Percentiles rank a stretch among this genome's conserved stretches.
Evolutionary conservation across 1,140 invertebrate genomes (phyloP).

Genomic region (Lordiphosa mommai): DNA sequence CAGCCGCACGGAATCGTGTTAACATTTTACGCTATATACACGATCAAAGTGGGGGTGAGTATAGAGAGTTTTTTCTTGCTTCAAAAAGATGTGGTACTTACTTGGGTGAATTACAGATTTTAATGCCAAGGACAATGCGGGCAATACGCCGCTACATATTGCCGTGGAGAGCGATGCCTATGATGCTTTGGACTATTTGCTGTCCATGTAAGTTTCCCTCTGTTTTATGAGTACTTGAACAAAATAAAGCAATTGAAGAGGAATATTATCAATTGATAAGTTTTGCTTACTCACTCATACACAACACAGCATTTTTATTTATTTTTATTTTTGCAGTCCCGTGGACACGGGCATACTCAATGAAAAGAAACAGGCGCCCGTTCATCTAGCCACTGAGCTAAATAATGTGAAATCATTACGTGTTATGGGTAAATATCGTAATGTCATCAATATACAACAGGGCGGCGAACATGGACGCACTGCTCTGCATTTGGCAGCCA

Average conservation of each 20-base stretch:
- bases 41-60: constrained; percentile 86
- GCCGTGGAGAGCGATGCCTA: constrained; percentile 88
- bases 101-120: constrained; percentile 83
- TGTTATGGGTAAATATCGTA: constrained; percentile 85
- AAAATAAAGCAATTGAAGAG: too few species aligned
- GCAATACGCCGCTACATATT: constrained; percentile 90
- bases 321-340: constrained; percentile 79
- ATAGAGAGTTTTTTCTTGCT: not conserved
- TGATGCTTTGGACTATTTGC: constrained; percentile 86
- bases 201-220: constrained; percentile 84
- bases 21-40: constrained; percentile 88
- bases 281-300: not conserved
- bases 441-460: constrained; percentile 85
- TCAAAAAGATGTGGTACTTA: not conserved
- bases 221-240: too few species aligned
- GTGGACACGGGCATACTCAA: constrained; percentile 87
- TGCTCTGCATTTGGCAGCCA: constrained; percentile 89
- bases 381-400: constrained; percentile 89
- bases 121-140: constrained; percentile 86
- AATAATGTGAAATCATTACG: constrained; percentile 86
- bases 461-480: constrained; percentile 89
- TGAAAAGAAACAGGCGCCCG: constrained; percentile 87
- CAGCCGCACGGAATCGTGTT: constrained; percentile 86
- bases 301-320: not conserved
- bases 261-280: too few species aligned